Percentiles rank a stretch among this genome's conserved stretches.
phyloP scores from a whole-genome alignment of 2,888 invertebrate species.

The Pristionchus arcanus region DNA sequence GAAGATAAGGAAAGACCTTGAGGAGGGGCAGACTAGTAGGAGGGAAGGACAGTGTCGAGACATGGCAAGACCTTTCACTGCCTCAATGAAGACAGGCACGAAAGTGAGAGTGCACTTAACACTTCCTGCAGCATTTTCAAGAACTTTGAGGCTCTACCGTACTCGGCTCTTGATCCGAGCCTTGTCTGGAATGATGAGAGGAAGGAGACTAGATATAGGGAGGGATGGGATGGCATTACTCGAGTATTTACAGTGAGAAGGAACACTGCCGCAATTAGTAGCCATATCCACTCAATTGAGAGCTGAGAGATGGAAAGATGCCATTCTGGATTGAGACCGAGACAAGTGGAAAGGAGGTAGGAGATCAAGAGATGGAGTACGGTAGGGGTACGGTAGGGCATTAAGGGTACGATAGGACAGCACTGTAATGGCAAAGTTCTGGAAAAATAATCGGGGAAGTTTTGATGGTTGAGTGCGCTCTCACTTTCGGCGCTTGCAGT shows the following conservation, averaged over 20 bases:
- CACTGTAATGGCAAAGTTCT: background rate
- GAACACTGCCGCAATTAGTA: conserved; percentile 19
- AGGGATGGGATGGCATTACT: conserved; percentile 2
- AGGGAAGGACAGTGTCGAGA: conserved; percentile 31
- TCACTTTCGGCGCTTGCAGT: background rate
- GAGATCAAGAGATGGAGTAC: background rate
- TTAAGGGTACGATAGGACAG: background rate
- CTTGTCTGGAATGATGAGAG: background rate
- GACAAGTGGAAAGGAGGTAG: conserved; percentile 9
- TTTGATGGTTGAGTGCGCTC: background rate
- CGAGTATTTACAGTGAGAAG: conserved; percentile 45
- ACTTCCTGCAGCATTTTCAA: too few relatives aligned
- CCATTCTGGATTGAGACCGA: conserved; percentile 45
- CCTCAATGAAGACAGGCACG: too few relatives aligned
- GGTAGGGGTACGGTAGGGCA: background rate
- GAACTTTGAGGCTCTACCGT: too few relatives aligned
- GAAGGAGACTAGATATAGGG: conserved; percentile 22
- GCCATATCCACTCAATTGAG: conserved; percentile 44
- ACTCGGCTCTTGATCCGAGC: too few relatives aligned
- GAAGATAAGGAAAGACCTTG: conserved; percentile 7
- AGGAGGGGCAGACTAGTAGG: background rate
- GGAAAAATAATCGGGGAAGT: background rate
- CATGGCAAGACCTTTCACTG: background rate
- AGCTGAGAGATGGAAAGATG: background rate
- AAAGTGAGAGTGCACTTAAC: too few relatives aligned